These are phyloP conservation scores for Panulirus ornatus DNA, from an alignment of 1,140 invertebrate genomes.

Conservation along the genomic window DNA sequence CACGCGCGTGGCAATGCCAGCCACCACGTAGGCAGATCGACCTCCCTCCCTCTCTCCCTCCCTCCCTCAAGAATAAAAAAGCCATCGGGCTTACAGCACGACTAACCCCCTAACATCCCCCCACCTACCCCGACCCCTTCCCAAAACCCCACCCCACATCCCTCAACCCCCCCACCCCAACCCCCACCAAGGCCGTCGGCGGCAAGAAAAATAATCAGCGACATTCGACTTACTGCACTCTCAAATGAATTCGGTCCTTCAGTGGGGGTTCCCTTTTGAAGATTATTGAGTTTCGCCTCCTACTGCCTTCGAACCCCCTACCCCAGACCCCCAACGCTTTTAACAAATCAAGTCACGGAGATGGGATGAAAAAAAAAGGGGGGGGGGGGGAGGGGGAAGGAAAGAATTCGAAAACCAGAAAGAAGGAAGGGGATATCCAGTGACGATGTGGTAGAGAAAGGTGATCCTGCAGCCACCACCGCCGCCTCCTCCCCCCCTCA, in stretches of 20 bases:
- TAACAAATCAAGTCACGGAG: constrained; percentile 26
- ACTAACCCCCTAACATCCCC: too few species aligned
- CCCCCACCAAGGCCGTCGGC: background rate
- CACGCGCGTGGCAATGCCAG: too few species aligned
- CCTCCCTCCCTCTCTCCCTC: background rate
- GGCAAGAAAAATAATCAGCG: background rate
- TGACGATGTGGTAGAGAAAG: background rate
- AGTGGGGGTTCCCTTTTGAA: constrained; percentile 17
- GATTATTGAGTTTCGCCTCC: constrained; percentile 37
- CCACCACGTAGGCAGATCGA: background rate
- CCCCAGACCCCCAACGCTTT: constrained; percentile 6
- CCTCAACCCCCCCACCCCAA: too few species aligned
- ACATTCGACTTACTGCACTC: constrained; percentile 17
- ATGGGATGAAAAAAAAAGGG: too few species aligned
- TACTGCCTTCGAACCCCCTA: background rate
- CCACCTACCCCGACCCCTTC: too few species aligned
- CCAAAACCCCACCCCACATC: too few species aligned
- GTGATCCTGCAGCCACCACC: too few species aligned
- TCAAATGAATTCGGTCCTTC: constrained; percentile 9
- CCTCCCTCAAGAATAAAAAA: background rate
- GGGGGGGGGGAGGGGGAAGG: too few species aligned
- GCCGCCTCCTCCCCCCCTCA: too few species aligned
- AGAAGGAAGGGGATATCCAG: background rate
- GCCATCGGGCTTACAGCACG: background rate
- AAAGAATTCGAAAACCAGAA: constrained; percentile 6